Evolutionary conservation across 2,888 invertebrate species (phyloP), one percentile per base, ranked within the genome.

Genomic region (Empis stercorea): DNA sequence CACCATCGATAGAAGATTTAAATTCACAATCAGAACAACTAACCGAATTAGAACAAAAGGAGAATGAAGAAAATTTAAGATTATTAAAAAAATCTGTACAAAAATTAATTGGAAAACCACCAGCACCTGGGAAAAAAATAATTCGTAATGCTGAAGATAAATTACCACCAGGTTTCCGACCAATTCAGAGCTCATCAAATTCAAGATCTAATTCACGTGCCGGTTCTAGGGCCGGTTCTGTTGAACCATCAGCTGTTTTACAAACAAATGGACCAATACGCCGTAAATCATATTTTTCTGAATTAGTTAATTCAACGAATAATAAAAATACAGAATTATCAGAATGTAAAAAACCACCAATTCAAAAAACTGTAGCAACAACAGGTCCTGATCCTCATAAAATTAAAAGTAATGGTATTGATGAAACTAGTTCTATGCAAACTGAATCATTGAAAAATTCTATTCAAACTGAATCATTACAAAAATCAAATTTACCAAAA

Each of bases 261-360:
- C 20, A 20, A 20, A 20, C 20, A 30, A 15, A 30, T 40, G 30
- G 42, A 43, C 9, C 43, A 48, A 17, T 45, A 48, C 39, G 49
- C 51, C 46, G 48, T 48, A 3, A 54, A 47, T 48, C 52, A 34
- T 49, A 51, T 27, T 48, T 52, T 38, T 51, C 49, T 30, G 46
- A 30, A 38, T 13, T 49, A 14, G 48, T 49, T 43, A 44, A 44
- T 34, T 38, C 44, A 47, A 39, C 43, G 30, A 14, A 30, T 34
- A 36, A 43, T 7, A 44, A 51, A 44, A 39, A 23, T 37, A 27
- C 44, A 46, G 54, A 44, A 54, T 55, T 42, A 60, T 59, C 30
- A 55, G 53, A 36, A 59, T 61, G 42, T 60, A 63, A 39, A 40
- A 60, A 46, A 44, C 16, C 39, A 37, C 11, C n/a, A 34, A 20